Evolutionary conservation across 1,140 invertebrate genomes (phyloP), one percentile per base, ranked within the genome.

Genomic region (Tetragnatha versicolor): DNA sequence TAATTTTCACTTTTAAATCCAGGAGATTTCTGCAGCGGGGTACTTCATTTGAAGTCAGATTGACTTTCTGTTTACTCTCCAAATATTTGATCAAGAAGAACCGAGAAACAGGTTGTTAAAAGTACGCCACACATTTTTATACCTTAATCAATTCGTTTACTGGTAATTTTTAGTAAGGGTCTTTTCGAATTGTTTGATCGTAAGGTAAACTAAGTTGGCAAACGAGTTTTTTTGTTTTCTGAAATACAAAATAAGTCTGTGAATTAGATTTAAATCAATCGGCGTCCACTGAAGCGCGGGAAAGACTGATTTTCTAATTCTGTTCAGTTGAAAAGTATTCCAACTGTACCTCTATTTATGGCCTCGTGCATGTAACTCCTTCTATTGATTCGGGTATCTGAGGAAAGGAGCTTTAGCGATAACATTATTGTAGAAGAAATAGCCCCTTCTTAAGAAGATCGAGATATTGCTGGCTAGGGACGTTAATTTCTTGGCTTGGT

Each of bases 181-280:
- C 29, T 33, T 42, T 29, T n/a, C 73, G 73, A 65, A 47, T 65
- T 77, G 66, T 77, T 77, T 65, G 73, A 49, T 77, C 61, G 47
- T 66, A 51, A 65, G 33, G 47, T 35, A 77, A 77, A 77, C 73
- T 63, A n/a, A 31, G 39, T 77, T 77, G 14, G 49, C 73, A 77
- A 66, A 73, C 55, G 22, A 39, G 49, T 47, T 58, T 47, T 20
- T 73, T 73, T 72, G 22, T 72, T 37, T n/a, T 37, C 49, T 29
- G 14, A 66, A 39, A 51, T 45, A 39, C 53, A 47, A 61, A 39
- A 20, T 27, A 73, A 65, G 66, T 77, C 73, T 77, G 73, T 77
- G 66, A 77, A 77, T 77, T 77, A 77, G 39, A 55, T 77, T 77
- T 51, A 66, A 77, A 63, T 77, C 73, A 77, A 77, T 77, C 66